Percentiles rank a stretch among this genome's conserved stretches.
Conservation (phyloP, 92 coral and sea anemone genomes). For the Epizoanthus stellaris region DNA sequence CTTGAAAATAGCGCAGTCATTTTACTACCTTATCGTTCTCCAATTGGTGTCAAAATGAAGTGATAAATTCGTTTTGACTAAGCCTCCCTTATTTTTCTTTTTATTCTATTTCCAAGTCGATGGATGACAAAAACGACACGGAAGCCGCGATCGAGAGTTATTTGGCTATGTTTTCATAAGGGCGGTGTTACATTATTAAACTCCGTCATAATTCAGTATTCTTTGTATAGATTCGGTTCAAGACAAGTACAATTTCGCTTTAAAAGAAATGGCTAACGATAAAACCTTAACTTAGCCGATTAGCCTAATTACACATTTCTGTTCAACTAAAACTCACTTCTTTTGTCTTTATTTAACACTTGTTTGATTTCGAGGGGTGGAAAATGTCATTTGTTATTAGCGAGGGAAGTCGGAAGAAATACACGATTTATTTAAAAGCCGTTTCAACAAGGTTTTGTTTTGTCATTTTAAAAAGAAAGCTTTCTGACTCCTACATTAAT, state of each 20-base stretch:
- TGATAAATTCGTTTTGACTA: slow-evolving; percentile 33
- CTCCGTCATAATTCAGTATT: slow-evolving; percentile 26
- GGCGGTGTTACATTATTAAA: slow-evolving; percentile 43
- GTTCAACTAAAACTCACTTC: slow-evolving; percentile 32
- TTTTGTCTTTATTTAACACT: slow-evolving; percentile 35
- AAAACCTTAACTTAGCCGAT: slow-evolving; percentile 10
- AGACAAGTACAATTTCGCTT: slow-evolving; percentile 20
- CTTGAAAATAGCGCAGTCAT: neutral
- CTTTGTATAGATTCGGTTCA: neutral
- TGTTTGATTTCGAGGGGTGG: slow-evolving; percentile 23
- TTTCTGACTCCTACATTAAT: slow-evolving; percentile 30
- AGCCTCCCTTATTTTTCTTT: slow-evolving; percentile 13
- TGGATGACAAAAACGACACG: slow-evolving; percentile 37
- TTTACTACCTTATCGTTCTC: neutral
- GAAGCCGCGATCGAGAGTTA: slow-evolving; percentile 27
- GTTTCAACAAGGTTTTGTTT: slow-evolving; percentile 13
- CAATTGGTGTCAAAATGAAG: slow-evolving; percentile 5
- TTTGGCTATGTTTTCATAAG: slow-evolving; percentile 33
- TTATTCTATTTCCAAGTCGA: slow-evolving; percentile 8
- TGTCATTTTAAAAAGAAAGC: neutral
- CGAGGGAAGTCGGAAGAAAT: slow-evolving; percentile 8
- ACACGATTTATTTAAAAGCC: slow-evolving; percentile 10
- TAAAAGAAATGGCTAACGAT: slow-evolving; percentile 5
- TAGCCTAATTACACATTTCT: slow-evolving; percentile 40
- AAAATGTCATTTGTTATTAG: slow-evolving; percentile 37